Evolutionary conservation across 2,113 vertebrate species (phyloP).

Genomic region (Leucoraja erinaceus): DNA sequence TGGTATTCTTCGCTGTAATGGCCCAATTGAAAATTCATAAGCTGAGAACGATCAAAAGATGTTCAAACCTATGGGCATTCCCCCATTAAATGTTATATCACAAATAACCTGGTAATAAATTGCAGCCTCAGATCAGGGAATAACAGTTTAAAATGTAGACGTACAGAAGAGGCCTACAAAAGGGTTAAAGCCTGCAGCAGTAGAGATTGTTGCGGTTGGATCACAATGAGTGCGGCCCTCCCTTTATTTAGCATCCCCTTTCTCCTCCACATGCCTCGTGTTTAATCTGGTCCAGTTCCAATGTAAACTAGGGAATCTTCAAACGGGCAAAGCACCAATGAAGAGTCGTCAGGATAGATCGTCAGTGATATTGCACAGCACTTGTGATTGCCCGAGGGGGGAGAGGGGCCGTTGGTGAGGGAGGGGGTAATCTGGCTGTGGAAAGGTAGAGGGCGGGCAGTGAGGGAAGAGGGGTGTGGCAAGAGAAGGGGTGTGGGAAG

Average conservation of each 20-base stretch:
- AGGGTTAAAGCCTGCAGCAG: constrained; percentile 11
- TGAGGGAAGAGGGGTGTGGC: no score
- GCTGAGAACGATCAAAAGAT: neutral
- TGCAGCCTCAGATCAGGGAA: neutral
- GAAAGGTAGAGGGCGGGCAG: no score
- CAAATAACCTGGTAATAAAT: neutral
- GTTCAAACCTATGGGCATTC: no score
- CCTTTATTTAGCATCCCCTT: neutral
- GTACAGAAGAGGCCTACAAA: neutral
- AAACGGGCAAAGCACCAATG: neutral
- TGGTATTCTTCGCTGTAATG: no score
- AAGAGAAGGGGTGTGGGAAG: no score
- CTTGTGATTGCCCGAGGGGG: neutral
- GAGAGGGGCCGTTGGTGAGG: neutral
- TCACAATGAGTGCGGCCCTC: neutral
- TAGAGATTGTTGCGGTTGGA: neutral
- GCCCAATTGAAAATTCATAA: neutral
- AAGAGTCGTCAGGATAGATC: neutral
- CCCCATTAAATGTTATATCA: neutral
- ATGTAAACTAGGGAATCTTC: neutral
- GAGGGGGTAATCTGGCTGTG: no score
- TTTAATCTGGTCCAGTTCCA: neutral
- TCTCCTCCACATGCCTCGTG: neutral
- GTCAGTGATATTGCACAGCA: neutral
- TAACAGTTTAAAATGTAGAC: neutral